Conservation (phyloP, 1,140 invertebrate genomes). For the Rhagoletis pomonella region DNA sequence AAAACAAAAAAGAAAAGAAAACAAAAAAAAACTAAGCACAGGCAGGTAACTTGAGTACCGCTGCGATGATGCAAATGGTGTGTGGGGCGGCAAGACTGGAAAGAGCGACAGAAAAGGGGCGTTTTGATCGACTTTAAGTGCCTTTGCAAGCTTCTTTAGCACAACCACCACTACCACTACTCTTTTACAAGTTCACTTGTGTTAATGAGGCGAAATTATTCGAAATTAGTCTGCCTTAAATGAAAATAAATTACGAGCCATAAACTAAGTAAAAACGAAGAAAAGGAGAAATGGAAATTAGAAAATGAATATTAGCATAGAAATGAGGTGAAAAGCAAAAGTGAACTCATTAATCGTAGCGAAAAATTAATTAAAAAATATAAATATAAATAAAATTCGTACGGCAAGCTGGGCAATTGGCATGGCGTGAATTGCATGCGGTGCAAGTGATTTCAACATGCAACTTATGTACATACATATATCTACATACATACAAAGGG, state of each 20-base stretch:
- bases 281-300: not conserved
- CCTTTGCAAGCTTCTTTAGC: not conserved
- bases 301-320: not conserved
- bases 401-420: not conserved
- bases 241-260: not conserved
- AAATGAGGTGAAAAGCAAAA: not conserved
- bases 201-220: conserved; percentile 43
- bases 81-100: not conserved
- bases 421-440: not conserved
- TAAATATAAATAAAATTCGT: no score
- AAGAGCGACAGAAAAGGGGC: not conserved
- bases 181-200: not conserved
- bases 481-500: no score
- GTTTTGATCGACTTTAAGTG: not conserved
- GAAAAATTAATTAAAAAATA: not conserved
- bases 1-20: not conserved
- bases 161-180: not conserved
- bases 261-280: not conserved
- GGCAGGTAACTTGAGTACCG: no score
- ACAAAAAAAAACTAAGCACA: not conserved
- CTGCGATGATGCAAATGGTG: no score
- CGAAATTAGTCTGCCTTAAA: not conserved
- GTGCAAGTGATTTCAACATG: not conserved
- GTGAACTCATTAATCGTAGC: not conserved
- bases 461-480: not conserved